Evolutionary conservation across 2,888 invertebrate genomes (phyloP), one percentile per base, ranked within the genome.

Genomic region (Graphium colonna): DNA sequence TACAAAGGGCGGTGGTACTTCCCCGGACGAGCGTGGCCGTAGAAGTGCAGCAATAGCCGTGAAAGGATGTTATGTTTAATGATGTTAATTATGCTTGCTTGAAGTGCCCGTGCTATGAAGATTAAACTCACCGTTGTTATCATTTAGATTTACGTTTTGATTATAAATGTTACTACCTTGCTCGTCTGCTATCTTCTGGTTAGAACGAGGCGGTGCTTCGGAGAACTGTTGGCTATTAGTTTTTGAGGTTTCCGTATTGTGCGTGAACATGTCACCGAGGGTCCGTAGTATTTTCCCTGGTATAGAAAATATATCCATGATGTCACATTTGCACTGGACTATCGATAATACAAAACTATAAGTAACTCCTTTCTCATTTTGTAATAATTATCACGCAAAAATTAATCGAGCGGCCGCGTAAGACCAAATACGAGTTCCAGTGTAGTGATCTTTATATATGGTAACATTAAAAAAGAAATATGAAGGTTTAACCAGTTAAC

Each of bases 81-180:
- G 28, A 28, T 28, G 28, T 9, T 45, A 33, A 33, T 45, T 45
- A 5, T 45, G 45, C n/a, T 41, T 51, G 13, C 10, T 31, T n/a
- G 40, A 31, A 8, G 45, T 45, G 17, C 45, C 51, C 1, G 28
- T 51, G 31, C 51, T 40, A 4, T 45, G 26, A 12, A 51, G 45
- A 16, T 45, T 40, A 8, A 51, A 10, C 0, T 16, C 18, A 1
- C 51, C 51, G 5, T 28, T 39, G 15, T 44, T 40, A 2, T 45
- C 31, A 15, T 51, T 39, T 36, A 51, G 17, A 9, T 51, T 51
- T 18, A 51, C 0, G 31, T 52, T 52, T 17, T 46, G 46, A 10
- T 52, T 52, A 18, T 16, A 52, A 36, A 46, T 52, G 8, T 52
- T 47, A 16, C 18, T 21, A 10, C 51, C 51, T 39, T 51, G 51